Evolutionary conservation across 2,113 vertebrate genomes (phyloP).

Genomic region (Cisticola juncidis): DNA sequence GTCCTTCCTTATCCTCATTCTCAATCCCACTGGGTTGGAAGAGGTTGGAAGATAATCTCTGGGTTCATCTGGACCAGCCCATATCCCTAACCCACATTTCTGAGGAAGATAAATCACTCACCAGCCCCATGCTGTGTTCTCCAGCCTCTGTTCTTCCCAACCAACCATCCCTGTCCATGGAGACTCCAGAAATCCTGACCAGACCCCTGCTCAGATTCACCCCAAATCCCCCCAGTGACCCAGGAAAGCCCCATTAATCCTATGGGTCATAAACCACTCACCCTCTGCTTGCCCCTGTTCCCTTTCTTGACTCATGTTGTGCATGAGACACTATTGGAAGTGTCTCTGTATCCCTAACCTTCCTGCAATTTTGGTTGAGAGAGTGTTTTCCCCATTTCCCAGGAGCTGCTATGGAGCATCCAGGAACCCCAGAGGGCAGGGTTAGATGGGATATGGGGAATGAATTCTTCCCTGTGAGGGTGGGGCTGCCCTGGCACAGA

Average conservation of each 20-base stretch:
- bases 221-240: not conserved
- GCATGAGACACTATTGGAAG: not conserved
- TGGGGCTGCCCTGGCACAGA: not conserved
- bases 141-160: not conserved
- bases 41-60: not conserved
- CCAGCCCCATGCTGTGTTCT: not conserved
- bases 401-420: not conserved
- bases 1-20: not conserved
- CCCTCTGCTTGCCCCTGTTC: no score
- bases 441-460: not conserved
- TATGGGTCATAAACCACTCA: not conserved
- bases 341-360: not conserved
- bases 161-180: not conserved
- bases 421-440: not conserved
- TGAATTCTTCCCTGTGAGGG: not conserved
- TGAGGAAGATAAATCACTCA: not conserved
- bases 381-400: not conserved
- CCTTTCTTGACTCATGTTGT: not conserved
- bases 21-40: not conserved
- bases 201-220: not conserved
- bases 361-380: not conserved
- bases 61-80: not conserved
- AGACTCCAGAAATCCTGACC: not conserved
- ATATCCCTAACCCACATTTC: fast-evolving
- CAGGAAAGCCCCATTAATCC: not conserved